These are phyloP conservation scores for Eleutherodactylus coqui DNA, from an alignment of 2,797 vertebrate genomes.

Conservation along the genomic window DNA sequence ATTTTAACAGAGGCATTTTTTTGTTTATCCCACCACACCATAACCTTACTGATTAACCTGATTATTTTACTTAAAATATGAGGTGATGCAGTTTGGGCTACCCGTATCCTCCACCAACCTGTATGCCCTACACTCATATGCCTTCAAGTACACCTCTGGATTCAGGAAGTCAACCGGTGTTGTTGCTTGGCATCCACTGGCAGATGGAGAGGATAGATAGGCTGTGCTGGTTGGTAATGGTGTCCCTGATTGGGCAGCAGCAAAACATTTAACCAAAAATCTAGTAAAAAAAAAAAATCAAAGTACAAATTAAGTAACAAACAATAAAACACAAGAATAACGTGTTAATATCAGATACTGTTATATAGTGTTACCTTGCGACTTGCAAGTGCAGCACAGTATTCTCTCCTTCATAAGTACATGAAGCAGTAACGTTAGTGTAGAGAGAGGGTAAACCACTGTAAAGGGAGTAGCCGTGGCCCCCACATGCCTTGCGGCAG, in stretches of 20 bases:
- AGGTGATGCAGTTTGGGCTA: no score
- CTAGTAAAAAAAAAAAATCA: slow-evolving; percentile 66
- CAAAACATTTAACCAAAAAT: slow-evolving; percentile 78
- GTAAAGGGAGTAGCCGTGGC: slow-evolving; percentile 78
- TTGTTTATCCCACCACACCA: neutral
- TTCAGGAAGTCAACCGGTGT: slow-evolving; percentile 72
- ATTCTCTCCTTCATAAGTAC: slow-evolving; percentile 81
- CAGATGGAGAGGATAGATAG: slow-evolving; percentile 69
- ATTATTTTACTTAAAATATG: no score
- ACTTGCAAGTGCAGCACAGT: slow-evolving; percentile 78
- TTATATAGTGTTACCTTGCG: slow-evolving; percentile 75
- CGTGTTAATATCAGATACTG: neutral
- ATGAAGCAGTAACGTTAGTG: slow-evolving; percentile 71
- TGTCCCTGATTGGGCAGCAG: slow-evolving; percentile 63
- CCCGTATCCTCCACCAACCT: slow-evolving; percentile 68
- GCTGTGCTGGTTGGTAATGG: slow-evolving; percentile 70
- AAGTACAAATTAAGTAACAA: neutral
- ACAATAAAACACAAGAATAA: neutral
- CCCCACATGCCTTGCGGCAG: slow-evolving; percentile 78
- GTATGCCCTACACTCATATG: slow-evolving; percentile 72
- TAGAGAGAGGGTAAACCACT: slow-evolving; percentile 77
- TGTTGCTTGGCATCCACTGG: slow-evolving; percentile 69
- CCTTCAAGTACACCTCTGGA: slow-evolving; percentile 72
- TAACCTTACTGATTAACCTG: no score
- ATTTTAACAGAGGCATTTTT: no score